Evolutionary conservation across 2,888 invertebrate genomes (phyloP), one percentile per base, ranked within the genome.

Genomic region (Spilosoma lubricipeda): DNA sequence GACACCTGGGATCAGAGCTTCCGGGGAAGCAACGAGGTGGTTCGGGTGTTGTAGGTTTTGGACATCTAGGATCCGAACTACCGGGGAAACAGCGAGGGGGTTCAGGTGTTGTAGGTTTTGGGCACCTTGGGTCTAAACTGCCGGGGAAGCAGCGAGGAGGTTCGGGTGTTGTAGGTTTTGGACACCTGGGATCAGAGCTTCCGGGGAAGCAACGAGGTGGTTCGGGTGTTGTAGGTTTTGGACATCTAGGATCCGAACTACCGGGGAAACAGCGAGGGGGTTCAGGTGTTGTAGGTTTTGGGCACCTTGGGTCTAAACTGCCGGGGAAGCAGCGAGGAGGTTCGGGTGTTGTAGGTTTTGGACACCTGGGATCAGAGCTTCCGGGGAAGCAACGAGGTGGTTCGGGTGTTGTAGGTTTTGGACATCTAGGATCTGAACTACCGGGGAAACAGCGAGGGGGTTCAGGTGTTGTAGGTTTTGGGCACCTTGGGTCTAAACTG

Each of bases 1-100:
- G 89, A 45, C 89, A 93, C 20, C 90, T 83, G 0, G 91, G 90
- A 76, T 93, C 92, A 82, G 82, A 81, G 13, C 81, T 86, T 5
- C 89, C 88, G 8, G 88, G 87, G 74, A 78, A 87, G 45, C 87
- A 86, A 4, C 78, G 82, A 11, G 85, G 85, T 18, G 88, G 81
- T 68, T 81, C 84, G 8, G 90, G 89, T 67, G 93, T 79, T 83
- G 87, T 72, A 81, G 91, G 83, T 70, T 86, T 85, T 0, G 87
- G 87, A 45, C 87, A 88, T 4, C 87, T 76, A 1, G 85, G 79
- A n/a, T 88, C 87, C 0, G 71, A 81, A n/a, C 77, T 82, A 7
- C 88, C 88, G 0, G 87, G 87, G 76, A 80, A 89, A 67, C 88
- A 88, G 0, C 72, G 77, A 0, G 83, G 85, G 7, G 85, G 80